These are phyloP conservation scores for Lymantria dispar DNA, from an alignment of 2,888 invertebrate genomes.

Conservation along the genomic window DNA sequence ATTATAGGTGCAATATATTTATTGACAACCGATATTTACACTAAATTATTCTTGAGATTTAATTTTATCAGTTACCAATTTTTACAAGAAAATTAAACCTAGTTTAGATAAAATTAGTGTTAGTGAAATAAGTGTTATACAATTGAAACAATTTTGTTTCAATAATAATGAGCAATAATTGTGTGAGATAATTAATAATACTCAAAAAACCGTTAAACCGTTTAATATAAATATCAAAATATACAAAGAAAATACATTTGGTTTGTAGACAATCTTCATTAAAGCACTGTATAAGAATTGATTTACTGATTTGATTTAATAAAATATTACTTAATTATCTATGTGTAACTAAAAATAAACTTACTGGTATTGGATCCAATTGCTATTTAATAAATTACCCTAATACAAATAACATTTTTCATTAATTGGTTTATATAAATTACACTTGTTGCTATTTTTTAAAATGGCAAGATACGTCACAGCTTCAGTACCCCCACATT, in stretches of 20 bases:
- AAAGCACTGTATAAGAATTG: conserved; percentile 56
- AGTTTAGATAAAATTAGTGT: conserved; percentile 12
- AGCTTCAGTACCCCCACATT: no score
- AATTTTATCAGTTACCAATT: conserved; percentile 41
- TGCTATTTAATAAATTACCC: conserved; percentile 55
- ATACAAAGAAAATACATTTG: conserved; percentile 28
- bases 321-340: neutral
- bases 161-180: conserved; percentile 48
- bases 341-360: conserved; percentile 3
- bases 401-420: conserved; percentile 21
- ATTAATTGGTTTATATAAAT: conserved; percentile 7
- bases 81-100: conserved; percentile 17
- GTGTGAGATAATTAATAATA: conserved; percentile 51
- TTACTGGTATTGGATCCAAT: conserved; percentile 38
- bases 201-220: conserved; percentile 45
- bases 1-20: conserved; percentile 70
- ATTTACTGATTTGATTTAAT: conserved; percentile 37
- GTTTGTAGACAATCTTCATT: conserved; percentile 15
- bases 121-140: conserved; percentile 28
- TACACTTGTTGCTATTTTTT: neutral
- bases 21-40: conserved; percentile 52
- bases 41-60: conserved; percentile 33
- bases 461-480: no score
- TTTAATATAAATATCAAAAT: conserved; percentile 45
- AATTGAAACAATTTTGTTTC: conserved; percentile 24